Base-by-base conservation (phyloP, 2,888 invertebrate species). In the Brenthis ino region DNA sequence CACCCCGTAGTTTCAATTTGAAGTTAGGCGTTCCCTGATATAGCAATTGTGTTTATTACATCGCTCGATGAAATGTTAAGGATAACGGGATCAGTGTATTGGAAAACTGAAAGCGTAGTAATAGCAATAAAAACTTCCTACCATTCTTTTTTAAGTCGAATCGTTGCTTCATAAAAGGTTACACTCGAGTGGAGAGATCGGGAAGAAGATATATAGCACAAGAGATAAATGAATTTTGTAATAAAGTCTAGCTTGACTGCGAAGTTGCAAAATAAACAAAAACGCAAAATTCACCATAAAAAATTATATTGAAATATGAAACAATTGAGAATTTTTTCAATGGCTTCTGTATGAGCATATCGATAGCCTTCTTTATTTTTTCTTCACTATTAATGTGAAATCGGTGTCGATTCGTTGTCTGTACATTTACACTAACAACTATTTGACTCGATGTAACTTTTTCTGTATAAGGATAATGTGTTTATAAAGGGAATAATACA, bases 71-170 rank as follows among this genome's bases (percentile, higher is more conserved):
- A 67, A 65, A 67, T 67, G 60, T 67, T 70, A 67, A 67, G 65
- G 67, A 65, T 70, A 72, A 72, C 65, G 63, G 63, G 67, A 64
- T 68, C 65, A 72, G 58, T 65, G 67, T 70, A 70, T 72, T 14
- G 72, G 70, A 70, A 72, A 72, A 72, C 63, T 70, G 72, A 72
- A 67, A 65, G 70, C 65, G 72, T 70, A 61, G 70, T 64, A 63
- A 71, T 68, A 61, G 37, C 37, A 65, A 69, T 65, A 71, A 65
- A 70, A 69, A 67, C 56, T 57, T 63, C 65, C 20, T 47, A 51
- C 57, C 63, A 65, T 70, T 72, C 72, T 65, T 67, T 63, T 70
- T 64, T 65, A 65, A 54, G 57, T 67, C 61, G 13, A 57, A 65
- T 53, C 69, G 24, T 64, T 48, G 58, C 48, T 57, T 65, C 60